phyloP scores from a whole-genome alignment of 2,797 vertebrate species.

The Fringilla coelebs region DNA sequence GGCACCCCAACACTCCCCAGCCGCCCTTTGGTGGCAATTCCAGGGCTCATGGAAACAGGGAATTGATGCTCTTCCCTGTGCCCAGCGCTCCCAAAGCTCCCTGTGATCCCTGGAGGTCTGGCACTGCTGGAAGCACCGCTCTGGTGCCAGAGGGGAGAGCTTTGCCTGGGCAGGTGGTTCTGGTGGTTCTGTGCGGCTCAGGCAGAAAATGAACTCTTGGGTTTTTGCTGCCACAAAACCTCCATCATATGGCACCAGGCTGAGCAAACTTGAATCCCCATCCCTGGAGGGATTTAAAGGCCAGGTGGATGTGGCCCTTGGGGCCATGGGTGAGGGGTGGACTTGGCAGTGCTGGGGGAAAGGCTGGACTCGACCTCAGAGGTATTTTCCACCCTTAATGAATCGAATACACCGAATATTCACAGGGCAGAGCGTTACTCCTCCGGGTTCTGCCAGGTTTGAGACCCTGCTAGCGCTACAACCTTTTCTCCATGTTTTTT shows the following conservation, averaged over 20 bases:
- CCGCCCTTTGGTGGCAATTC: background rate
- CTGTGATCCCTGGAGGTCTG: fast-evolving
- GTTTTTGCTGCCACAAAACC: background rate
- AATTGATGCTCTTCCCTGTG: background rate
- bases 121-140: fast-evolving
- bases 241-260: fast-evolving
- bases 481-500: background rate
- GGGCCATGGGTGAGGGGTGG: background rate
- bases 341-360: background rate
- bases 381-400: background rate
- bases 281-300: background rate
- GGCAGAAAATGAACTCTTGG: background rate
- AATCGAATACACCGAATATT: background rate
- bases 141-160: no score
- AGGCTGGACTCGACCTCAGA: fast-evolving
- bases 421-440: fast-evolving
- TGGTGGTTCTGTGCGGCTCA: background rate
- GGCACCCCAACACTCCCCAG: fast-evolving
- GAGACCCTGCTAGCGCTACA: background rate
- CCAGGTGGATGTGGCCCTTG: background rate
- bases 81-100: background rate
- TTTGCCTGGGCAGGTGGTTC: background rate
- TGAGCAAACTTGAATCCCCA: background rate
- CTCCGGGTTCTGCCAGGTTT: background rate
- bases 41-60: background rate